Evolutionary conservation across 2,113 vertebrate genomes (phyloP).

Genomic region (Trichechus manatus): DNA sequence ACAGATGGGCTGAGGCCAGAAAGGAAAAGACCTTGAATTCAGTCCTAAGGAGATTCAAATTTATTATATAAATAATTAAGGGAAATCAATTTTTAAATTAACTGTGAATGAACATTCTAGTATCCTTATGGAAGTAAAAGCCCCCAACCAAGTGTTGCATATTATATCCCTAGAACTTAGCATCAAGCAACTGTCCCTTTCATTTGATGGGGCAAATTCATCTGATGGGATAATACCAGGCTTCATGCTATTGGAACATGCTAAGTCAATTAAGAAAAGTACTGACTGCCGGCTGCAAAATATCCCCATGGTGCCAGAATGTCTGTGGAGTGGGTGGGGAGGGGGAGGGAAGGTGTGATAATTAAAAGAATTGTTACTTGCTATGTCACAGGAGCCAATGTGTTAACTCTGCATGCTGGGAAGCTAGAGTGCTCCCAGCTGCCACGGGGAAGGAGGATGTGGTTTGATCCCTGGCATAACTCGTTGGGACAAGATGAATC

Average conservation of each 20-base stretch:
- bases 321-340: conserved; percentile 82
- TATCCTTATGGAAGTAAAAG: neutral
- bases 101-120: neutral
- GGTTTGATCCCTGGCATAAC: conserved; percentile 85
- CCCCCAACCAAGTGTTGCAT: neutral
- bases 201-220: conserved; percentile 8
- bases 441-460: conserved; percentile 76
- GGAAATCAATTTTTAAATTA: neutral
- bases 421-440: conserved; percentile 87
- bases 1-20: neutral
- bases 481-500: conserved; percentile 89
- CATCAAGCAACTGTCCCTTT: conserved; percentile 44
- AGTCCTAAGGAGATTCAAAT: neutral
- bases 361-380: conserved; percentile 89
- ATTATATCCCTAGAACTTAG: neutral
- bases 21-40: neutral
- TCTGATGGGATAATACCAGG: conserved; percentile 73
- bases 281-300: conserved; percentile 83
- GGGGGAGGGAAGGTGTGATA: conserved; percentile 88
- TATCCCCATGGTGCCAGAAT: conserved; percentile 85
- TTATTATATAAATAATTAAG: neutral
- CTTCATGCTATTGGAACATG: conserved; percentile 78
- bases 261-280: conserved; percentile 86
- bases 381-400: conserved; percentile 85
- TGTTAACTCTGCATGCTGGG: conserved; percentile 83